A percentile compares a stretch with the other conserved stretches of the same genome.
phyloP scores from a whole-genome alignment of 1,140 invertebrate species.

The Phthorimaea operculella region DNA sequence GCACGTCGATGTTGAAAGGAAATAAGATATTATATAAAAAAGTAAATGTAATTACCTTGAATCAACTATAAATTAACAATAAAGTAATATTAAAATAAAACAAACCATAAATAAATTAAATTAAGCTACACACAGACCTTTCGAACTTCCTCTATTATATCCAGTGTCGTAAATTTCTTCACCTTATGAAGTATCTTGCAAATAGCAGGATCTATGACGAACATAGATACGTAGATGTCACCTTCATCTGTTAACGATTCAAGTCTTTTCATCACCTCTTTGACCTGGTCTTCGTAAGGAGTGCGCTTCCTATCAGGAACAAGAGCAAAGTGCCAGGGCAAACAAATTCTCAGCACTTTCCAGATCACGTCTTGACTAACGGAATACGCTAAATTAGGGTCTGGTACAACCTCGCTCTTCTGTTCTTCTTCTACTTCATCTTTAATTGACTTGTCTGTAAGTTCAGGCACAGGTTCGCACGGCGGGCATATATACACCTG shows the following conservation, averaged over 20 bases:
- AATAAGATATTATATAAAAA: too few species aligned
- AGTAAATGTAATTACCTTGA: too few species aligned
- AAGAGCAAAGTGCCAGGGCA: constrained; percentile 55
- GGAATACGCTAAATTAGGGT: constrained; percentile 40
- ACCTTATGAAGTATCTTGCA: constrained; percentile 48
- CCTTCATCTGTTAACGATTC: constrained; percentile 48
- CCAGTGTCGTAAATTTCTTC: constrained; percentile 45
- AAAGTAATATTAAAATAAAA: background rate
- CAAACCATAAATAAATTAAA: too few species aligned
- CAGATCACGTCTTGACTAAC: constrained; percentile 48
- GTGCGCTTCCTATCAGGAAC: constrained; percentile 34
- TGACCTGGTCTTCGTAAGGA: constrained; percentile 30
- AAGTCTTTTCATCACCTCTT: constrained; percentile 32
- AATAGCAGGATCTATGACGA: constrained; percentile 37
- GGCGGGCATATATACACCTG: constrained; percentile 41
- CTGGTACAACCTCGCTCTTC: constrained; percentile 29
- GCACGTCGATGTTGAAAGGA: too few species aligned
- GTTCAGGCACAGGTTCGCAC: constrained; percentile 28
- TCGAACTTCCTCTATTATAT: constrained; percentile 34
- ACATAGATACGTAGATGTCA: constrained; percentile 48
- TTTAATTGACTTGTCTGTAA: constrained; percentile 30
- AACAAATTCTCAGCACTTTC: constrained; percentile 49
- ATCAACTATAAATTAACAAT: background rate
- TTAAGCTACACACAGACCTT: constrained; percentile 15
- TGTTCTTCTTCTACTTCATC: constrained; percentile 37